Evolutionary conservation across 2,888 invertebrate genomes (phyloP).

Genomic region (Andrena minutula): DNA sequence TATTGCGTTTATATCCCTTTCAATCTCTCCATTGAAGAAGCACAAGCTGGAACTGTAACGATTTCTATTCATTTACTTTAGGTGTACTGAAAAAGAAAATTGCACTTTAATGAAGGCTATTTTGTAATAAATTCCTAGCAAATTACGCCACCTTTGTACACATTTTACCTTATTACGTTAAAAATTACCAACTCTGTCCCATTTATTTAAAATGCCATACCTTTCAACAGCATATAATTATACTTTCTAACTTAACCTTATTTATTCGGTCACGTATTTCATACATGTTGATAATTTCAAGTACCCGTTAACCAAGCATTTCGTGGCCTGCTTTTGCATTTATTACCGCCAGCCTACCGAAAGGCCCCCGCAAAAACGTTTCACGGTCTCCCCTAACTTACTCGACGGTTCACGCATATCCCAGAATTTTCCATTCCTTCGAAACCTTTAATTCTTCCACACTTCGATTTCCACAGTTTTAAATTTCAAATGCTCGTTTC

Average conservation of each 20-base stretch:
- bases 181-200: no score
- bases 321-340: not conserved
- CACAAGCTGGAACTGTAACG: no score
- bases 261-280: not conserved
- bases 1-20: no score
- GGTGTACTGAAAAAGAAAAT: no score
- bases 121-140: not conserved
- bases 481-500: not conserved
- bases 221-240: no score
- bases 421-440: constrained; percentile 2
- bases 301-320: not conserved
- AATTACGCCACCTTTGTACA: not conserved
- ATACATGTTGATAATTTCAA: constrained; percentile 5
- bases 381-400: not conserved
- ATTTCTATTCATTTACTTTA: no score
- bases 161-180: not conserved
- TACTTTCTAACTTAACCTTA: not conserved
- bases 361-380: constrained; percentile 4
- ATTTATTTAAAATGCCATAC: no score
- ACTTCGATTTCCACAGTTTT: not conserved
- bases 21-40: no score
- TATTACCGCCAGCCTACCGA: not conserved
- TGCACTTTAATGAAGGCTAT: not conserved
- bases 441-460: not conserved
- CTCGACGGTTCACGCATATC: not conserved